Evolutionary conservation across 2,113 vertebrate species (phyloP), one percentile per base, ranked within the genome.

Genomic region (Hemicordylus capensis): DNA sequence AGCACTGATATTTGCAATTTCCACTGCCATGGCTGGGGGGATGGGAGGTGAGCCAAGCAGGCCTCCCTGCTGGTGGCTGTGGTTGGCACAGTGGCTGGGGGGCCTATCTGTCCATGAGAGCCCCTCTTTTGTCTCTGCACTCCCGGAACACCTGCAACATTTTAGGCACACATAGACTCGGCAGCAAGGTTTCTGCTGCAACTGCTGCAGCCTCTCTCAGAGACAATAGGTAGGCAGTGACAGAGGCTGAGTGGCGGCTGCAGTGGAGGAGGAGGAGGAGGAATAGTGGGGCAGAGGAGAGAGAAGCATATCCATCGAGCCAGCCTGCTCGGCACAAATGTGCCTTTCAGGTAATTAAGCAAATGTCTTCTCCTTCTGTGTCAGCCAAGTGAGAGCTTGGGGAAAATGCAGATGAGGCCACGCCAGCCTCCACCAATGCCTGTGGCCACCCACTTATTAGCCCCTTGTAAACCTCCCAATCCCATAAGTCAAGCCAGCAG

Each of bases 221-320:
- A 90, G 90, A 93, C 90, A 93, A 91, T 88, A 93, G 85, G 86
- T 90, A 91, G 88, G 89, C 80, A 61, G 88, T 85, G 81, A 88
- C 84, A 73, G 26, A 76, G 78, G 88, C 86, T 80, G 83, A 24
- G 34, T 24, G 37, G 44, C 34, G 34, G 89, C 85, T 81, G 89
- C n/a, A n/a, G n/a, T n/a, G n/a, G n/a, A n/a, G n/a, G n/a, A n/a
- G n/a, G 88, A 88, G 88, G 86, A 90, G 89, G 77, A 70, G 85
- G 79, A 51, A 83, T 81, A 63, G 82, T 75, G 80, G 34, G 26
- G 84, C 74, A 44, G 24, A 73, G 81, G 75, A 88, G 70, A 61
- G 90, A 42, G 44, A 48, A 24, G 78, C 34, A 77, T 61, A 14
- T 19, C 39, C 54, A 0, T 63, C 2, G 48, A 7, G 56, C 4